Evolutionary conservation across 2,888 invertebrate genomes (phyloP).

Genomic region (Apotomis turbidana): DNA sequence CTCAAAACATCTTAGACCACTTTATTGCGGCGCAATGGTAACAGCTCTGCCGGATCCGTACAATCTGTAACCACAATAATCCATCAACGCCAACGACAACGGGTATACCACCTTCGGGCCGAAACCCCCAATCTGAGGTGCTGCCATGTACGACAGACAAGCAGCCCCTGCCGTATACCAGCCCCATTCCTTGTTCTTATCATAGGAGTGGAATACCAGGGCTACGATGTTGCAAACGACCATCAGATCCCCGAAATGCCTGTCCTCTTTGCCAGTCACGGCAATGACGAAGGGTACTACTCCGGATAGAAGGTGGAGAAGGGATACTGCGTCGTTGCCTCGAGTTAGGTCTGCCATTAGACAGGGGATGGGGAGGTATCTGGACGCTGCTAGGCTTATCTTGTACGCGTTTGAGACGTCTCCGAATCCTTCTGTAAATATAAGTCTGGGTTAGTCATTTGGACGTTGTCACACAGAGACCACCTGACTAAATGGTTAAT

Average conservation of each 20-base stretch:
- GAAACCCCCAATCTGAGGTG: slow-evolving; percentile 1
- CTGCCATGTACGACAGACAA: slow-evolving; percentile 1
- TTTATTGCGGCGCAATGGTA: neutral
- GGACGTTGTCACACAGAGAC: too few relatives aligned
- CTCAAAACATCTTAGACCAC: neutral
- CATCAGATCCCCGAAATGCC: slow-evolving; percentile 14
- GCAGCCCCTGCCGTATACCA: slow-evolving; percentile 19
- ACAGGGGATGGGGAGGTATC: slow-evolving; percentile 17
- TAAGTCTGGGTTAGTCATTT: neutral
- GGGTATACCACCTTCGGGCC: slow-evolving; percentile 10
- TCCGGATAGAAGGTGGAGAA: slow-evolving; percentile 7
- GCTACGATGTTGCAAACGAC: neutral
- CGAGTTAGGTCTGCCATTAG: slow-evolving; percentile 18
- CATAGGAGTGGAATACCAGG: neutral
- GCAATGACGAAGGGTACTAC: slow-evolving; percentile 11
- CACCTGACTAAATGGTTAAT: too few relatives aligned
- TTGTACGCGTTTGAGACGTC: slow-evolving; percentile 8
- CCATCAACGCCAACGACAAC: slow-evolving; percentile 8
- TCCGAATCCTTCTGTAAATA: slow-evolving; percentile 12
- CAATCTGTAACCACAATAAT: slow-evolving; percentile 14
- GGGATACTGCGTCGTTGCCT: neutral
- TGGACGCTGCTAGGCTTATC: slow-evolving; percentile 10
- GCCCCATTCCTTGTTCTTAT: slow-evolving; percentile 6
- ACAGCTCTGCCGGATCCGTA: neutral
- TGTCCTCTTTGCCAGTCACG: neutral